A percentile compares a stretch with the other conserved stretches of the same genome.
Conservation (phyloP, 1,140 invertebrate genomes). For the Octopus sinensis region DNA sequence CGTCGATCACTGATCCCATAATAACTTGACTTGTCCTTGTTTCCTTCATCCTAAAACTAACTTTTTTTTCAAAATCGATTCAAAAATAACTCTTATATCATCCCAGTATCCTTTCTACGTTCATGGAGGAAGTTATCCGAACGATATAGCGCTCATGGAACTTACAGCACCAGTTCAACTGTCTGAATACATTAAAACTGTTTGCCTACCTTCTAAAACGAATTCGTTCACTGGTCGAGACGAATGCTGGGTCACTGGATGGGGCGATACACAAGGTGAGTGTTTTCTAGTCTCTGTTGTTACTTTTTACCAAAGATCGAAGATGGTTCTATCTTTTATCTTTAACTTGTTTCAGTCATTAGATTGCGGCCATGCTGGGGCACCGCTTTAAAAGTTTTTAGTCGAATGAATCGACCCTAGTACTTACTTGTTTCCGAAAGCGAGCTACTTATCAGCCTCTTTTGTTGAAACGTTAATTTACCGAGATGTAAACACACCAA, state of each 20-base stretch:
- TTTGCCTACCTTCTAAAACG: conserved; percentile 34
- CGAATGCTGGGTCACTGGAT: conserved; percentile 47
- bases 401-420: too few species aligned
- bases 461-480: too few species aligned
- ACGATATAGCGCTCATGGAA: conserved; percentile 44
- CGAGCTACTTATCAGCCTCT: too few species aligned
- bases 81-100: neutral
- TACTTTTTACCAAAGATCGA: neutral
- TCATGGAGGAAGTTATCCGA: conserved; percentile 41
- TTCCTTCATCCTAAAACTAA: too few species aligned
- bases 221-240: conserved; percentile 22
- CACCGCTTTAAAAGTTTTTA: too few species aligned
- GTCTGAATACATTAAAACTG: conserved; percentile 31
- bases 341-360: too few species aligned
- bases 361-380: too few species aligned
- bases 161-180: conserved; percentile 34
- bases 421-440: too few species aligned
- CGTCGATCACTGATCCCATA: too few species aligned
- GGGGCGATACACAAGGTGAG: conserved; percentile 45
- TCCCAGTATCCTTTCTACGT: conserved; percentile 38
- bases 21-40: too few species aligned
- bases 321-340: neutral
- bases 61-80: too few species aligned
- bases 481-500: too few species aligned
- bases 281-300: neutral